These are phyloP conservation scores for Diaperis boleti DNA, from an alignment of 2,888 invertebrate species.

Conservation along the genomic window DNA sequence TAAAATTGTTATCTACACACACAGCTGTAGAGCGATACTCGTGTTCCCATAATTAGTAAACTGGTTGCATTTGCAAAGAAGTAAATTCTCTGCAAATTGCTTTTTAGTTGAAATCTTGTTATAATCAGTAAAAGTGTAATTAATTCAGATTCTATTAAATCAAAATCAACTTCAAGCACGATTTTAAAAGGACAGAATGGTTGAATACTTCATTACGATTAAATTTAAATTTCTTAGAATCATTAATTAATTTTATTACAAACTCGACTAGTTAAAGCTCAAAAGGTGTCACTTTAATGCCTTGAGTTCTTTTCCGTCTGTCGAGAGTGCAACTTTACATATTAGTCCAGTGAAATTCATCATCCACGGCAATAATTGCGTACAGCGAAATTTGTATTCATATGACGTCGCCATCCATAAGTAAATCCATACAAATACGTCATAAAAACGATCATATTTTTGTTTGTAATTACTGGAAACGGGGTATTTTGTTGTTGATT, in stretches of 20 bases:
- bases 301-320: not conserved
- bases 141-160: not conserved
- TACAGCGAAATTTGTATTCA: conserved; percentile 19
- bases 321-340: not conserved
- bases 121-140: not conserved
- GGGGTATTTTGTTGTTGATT: not conserved
- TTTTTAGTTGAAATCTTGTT: not conserved
- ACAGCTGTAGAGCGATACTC: conserved; percentile 18
- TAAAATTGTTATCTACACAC: conserved; percentile 10
- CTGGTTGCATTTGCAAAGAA: not conserved
- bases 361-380: conserved; percentile 1
- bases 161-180: not conserved
- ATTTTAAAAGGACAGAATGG: not conserved
- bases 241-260: no score
- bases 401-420: conserved; percentile 3
- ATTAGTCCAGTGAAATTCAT: conserved; percentile 13
- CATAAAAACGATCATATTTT: conserved; percentile 7
- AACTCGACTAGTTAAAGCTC: not conserved
- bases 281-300: no score
- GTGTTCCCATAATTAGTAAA: conserved; percentile 21
- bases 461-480: conserved; percentile 6
- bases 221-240: not conserved
- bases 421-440: conserved; percentile 17
- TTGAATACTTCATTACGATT: not conserved
- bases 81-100: not conserved